Percentiles rank a stretch among this genome's conserved stretches.
These are phyloP conservation scores for Achlya flavicornis DNA, from an alignment of 2,888 invertebrate genomes.

Conservation along the genomic window DNA sequence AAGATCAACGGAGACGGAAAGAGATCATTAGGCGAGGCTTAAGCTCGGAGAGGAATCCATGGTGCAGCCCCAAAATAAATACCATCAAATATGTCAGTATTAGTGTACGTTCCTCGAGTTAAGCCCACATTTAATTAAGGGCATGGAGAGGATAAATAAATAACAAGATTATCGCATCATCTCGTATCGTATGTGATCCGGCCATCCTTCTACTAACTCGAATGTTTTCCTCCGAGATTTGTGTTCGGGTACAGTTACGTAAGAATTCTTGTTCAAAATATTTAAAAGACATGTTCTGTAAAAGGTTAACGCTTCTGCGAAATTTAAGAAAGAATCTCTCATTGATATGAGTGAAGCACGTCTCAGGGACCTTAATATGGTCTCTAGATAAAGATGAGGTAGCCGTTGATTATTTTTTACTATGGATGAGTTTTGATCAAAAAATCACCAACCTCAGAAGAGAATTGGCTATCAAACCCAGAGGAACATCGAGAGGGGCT, in stretches of 20 bases:
- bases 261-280: not conserved
- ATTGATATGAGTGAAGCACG: no score
- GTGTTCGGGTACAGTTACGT: slow-evolving; percentile 13
- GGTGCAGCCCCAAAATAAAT: slow-evolving; percentile 60
- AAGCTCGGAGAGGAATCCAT: slow-evolving; percentile 49
- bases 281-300: not conserved
- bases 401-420: no score
- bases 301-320: not conserved
- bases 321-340: no score
- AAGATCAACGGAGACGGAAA: slow-evolving; percentile 45
- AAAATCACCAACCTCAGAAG: no score
- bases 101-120: slow-evolving; percentile 45
- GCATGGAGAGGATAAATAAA: slow-evolving; percentile 66
- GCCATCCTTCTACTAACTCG: slow-evolving; percentile 39
- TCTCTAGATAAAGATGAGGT: no score
- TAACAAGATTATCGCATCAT: slow-evolving; percentile 75
- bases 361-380: no score
- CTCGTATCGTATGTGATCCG: slow-evolving; percentile 56
- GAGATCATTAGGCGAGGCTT: slow-evolving; percentile 61
- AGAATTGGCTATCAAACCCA: no score
- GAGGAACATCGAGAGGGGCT: no score
- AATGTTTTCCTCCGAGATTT: slow-evolving; percentile 22
- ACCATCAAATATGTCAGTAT: slow-evolving; percentile 59
- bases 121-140: slow-evolving; percentile 67
- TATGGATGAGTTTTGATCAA: no score